phyloP scores from a whole-genome alignment of 2,797 vertebrate species.

The Halcyon leucocephala region DNA sequence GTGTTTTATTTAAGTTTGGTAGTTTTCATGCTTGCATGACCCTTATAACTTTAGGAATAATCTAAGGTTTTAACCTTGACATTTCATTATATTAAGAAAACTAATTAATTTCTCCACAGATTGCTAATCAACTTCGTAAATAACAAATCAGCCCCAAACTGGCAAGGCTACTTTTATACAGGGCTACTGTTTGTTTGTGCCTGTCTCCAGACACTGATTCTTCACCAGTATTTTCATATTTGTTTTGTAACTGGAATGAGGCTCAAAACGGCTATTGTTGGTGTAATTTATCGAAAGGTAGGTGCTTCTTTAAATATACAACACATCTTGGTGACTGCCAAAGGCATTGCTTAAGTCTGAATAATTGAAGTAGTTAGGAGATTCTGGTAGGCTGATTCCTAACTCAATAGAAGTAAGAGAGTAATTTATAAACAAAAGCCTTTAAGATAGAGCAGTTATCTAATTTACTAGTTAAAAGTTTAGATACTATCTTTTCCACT shows the following conservation, averaged over 20 bases:
- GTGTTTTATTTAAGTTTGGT: neutral
- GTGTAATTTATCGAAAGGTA: constrained; percentile 95
- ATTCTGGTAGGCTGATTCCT: neutral
- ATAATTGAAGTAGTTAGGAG: neutral
- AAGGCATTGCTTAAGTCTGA: neutral
- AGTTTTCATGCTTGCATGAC: neutral
- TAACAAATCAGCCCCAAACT: constrained; percentile 84
- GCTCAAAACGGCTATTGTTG: constrained; percentile 91
- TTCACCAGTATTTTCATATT: constrained; percentile 97
- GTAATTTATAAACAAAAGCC: neutral
- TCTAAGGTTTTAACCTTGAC: neutral
- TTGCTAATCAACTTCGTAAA: constrained; percentile 90
- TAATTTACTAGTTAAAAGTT: neutral
- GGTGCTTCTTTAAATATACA: neutral
- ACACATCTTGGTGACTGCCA: neutral
- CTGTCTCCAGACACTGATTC: constrained; percentile 90
- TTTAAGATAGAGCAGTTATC: neutral
- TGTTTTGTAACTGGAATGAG: constrained; percentile 97
- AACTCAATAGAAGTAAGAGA: neutral
- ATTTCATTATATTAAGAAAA: neutral
- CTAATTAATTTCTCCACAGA: constrained; percentile 72
- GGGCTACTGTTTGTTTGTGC: constrained; percentile 88
- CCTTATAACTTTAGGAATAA: neutral
- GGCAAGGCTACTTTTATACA: constrained; percentile 95
- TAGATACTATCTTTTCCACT: neutral